These are phyloP conservation scores for Globodera rostochiensis DNA, from an alignment of 1,140 invertebrate genomes.

Conservation along the genomic window DNA sequence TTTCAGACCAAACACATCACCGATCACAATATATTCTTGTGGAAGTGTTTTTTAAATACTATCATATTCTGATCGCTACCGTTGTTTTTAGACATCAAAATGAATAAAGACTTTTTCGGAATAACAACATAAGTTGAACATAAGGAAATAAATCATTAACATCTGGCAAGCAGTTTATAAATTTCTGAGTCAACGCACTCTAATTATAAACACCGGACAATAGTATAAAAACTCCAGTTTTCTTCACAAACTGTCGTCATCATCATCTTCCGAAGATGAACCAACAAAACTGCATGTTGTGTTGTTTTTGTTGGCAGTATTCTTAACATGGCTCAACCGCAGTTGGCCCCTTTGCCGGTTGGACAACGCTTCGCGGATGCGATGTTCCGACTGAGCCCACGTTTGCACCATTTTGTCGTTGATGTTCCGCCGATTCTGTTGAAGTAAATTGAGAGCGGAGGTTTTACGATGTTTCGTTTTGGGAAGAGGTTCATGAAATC, in stretches of 20 bases:
- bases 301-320: not conserved
- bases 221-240: too few species aligned
- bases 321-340: not conserved
- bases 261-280: not conserved
- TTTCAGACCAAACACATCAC: too few species aligned
- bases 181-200: too few species aligned
- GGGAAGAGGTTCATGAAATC: too few species aligned
- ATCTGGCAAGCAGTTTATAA: too few species aligned
- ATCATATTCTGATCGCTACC: not conserved
- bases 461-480: too few species aligned
- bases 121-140: too few species aligned
- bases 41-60: too few species aligned
- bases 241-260: not conserved
- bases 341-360: not conserved
- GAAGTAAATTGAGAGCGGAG: not conserved
- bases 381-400: conserved; percentile 17
- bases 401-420: conserved; percentile 24
- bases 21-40: not conserved
- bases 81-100: not conserved
- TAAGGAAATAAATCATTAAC: too few species aligned
- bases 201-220: too few species aligned
- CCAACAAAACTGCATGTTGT: not conserved
- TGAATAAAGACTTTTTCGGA: not conserved
- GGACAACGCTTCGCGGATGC: conserved; percentile 11
- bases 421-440: conserved; percentile 14